These are phyloP conservation scores for Drosophila robusta DNA, from an alignment of 2,888 invertebrate genomes.

Conservation along the genomic window DNA sequence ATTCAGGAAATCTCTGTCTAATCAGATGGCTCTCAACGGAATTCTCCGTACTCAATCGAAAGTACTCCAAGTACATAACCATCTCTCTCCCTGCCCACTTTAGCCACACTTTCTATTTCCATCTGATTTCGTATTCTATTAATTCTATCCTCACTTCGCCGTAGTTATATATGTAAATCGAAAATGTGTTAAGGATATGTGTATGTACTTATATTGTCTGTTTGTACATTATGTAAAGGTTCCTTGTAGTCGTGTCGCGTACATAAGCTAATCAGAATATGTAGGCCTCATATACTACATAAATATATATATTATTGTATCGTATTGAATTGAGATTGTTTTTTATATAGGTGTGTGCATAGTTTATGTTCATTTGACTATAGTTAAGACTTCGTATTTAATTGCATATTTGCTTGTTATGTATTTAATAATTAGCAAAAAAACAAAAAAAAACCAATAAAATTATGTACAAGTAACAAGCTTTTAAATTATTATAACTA, in stretches of 20 bases:
- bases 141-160: slow-evolving; percentile 15
- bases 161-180: slow-evolving; percentile 17
- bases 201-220: slow-evolving; percentile 57
- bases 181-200: slow-evolving; percentile 48
- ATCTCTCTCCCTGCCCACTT: slow-evolving; percentile 14
- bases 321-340: slow-evolving; percentile 40
- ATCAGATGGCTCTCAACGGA: slow-evolving; percentile 30
- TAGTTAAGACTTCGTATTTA: slow-evolving; percentile 60
- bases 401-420: slow-evolving; percentile 73
- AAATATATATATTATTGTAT: slow-evolving; percentile 26
- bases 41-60: slow-evolving; percentile 11
- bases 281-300: slow-evolving; percentile 55
- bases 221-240: slow-evolving; percentile 82
- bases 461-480: slow-evolving; percentile 56
- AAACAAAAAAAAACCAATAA: slow-evolving; percentile 23
- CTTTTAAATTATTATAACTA: slow-evolving; percentile 69
- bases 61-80: slow-evolving; percentile 37
- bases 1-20: slow-evolving; percentile 96
- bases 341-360: slow-evolving; percentile 72
- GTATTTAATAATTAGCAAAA: slow-evolving; percentile 63
- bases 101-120: slow-evolving; percentile 40
- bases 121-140: slow-evolving; percentile 6
- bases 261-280: slow-evolving; percentile 52
- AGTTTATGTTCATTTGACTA: slow-evolving; percentile 65
- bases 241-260: slow-evolving; percentile 63